These are phyloP conservation scores for Drosophila obscura DNA, from an alignment of 1,140 invertebrate genomes.

Conservation along the genomic window DNA sequence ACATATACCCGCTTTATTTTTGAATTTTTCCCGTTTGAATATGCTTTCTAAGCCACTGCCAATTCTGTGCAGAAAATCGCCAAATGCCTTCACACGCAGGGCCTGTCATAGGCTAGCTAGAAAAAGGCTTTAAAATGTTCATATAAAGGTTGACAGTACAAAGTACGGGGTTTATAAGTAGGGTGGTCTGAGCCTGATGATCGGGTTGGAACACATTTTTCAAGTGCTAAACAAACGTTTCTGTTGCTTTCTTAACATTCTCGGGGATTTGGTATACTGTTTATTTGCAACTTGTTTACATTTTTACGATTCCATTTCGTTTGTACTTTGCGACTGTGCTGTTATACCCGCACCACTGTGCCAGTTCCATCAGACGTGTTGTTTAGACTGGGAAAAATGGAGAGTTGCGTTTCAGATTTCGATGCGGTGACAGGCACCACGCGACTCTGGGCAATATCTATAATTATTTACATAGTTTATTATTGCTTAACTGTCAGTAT, in stretches of 20 bases:
- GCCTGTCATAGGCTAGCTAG: constrained; percentile 19
- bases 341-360: neutral
- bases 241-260: constrained; percentile 11
- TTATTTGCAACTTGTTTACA: constrained; percentile 40
- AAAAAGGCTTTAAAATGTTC: constrained; percentile 42
- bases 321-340: neutral
- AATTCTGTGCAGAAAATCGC: constrained; percentile 15
- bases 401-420: constrained; percentile 13
- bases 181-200: constrained; percentile 18
- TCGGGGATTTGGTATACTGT: constrained; percentile 36
- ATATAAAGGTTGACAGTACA: constrained; percentile 55
- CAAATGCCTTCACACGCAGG: constrained; percentile 26
- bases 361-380: neutral
- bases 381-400: constrained; percentile 17
- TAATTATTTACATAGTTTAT: constrained; percentile 37
- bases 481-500: neutral
- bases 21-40: too few relatives aligned
- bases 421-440: constrained; percentile 32
- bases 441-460: neutral
- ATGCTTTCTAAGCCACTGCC: constrained; percentile 8
- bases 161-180: constrained; percentile 10
- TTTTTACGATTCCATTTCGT: constrained; percentile 46
- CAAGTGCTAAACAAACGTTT: constrained; percentile 62
- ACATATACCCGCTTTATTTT: too few relatives aligned
- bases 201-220: constrained; percentile 57